Percentiles rank a stretch among this genome's conserved stretches.
phyloP scores from a whole-genome alignment of 1,140 invertebrate species.

The Grapholita molesta region DNA sequence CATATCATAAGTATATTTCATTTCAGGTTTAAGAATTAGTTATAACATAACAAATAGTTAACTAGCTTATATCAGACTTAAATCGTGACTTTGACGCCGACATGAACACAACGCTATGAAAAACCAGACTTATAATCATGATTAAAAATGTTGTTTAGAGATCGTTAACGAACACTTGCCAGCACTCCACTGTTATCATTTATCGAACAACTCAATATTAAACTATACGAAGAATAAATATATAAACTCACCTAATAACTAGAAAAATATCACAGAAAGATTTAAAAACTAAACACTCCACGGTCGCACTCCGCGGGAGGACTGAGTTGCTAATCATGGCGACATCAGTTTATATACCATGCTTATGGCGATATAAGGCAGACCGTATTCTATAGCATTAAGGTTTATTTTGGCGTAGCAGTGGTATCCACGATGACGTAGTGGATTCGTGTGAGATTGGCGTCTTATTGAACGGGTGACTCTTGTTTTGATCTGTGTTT shows the following conservation, averaged over 20 bases:
- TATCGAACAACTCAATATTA: not conserved
- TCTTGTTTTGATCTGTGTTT: not conserved
- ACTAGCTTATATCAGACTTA: too few relatives aligned
- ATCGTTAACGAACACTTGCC: too few relatives aligned
- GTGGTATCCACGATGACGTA: not conserved
- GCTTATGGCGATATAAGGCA: not conserved
- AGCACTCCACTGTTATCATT: not conserved
- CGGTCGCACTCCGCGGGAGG: not conserved
- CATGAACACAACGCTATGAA: not conserved
- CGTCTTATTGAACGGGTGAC: not conserved
- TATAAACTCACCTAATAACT: not conserved
- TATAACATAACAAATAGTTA: too few relatives aligned
- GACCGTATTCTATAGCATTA: not conserved
- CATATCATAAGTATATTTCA: too few relatives aligned
- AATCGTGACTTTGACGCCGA: too few relatives aligned
- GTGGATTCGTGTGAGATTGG: not conserved
- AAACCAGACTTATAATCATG: not conserved
- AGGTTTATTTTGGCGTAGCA: not conserved
- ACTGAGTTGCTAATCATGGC: not conserved
- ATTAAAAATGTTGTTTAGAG: too few relatives aligned
- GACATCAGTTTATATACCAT: not conserved
- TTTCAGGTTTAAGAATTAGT: too few relatives aligned
- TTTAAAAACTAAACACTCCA: not conserved
- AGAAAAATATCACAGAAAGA: not conserved
- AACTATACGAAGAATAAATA: not conserved